Percentiles rank a stretch among this genome's conserved stretches.
Evolutionary conservation across 2,797 vertebrate genomes (phyloP).

Genomic region (Yasuhikotakia modesta): DNA sequence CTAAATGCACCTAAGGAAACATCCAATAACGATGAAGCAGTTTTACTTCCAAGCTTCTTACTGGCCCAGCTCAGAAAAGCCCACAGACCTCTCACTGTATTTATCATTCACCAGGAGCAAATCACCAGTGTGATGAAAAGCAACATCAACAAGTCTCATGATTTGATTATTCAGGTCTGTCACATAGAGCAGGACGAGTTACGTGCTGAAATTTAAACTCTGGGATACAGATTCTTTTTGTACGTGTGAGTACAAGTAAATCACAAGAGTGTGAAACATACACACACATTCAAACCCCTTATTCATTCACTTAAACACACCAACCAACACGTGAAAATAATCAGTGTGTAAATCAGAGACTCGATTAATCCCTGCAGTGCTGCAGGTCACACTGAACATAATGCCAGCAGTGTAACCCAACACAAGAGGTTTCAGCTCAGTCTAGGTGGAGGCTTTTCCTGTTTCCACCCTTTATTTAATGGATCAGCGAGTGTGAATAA

Average conservation of each 20-base stretch:
- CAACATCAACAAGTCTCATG: not conserved
- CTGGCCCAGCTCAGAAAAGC: no score
- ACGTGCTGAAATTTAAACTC: no score
- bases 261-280: slow-evolving; percentile 6
- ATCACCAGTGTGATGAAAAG: not conserved
- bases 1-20: not conserved
- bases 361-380: slow-evolving; percentile 1
- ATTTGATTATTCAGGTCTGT: not conserved
- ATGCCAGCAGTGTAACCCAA: slow-evolving; percentile 43
- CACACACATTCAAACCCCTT: slow-evolving; percentile 3
- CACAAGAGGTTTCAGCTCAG: slow-evolving; percentile 35
- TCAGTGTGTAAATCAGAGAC: slow-evolving; percentile 51
- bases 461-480: slow-evolving; percentile 23
- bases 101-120: no score
- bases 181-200: no score
- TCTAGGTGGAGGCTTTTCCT: slow-evolving; percentile 24
- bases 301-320: slow-evolving; percentile 17
- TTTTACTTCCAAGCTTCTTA: no score
- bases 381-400: slow-evolving; percentile 27
- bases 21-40: no score
- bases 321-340: slow-evolving; percentile 28
- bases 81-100: no score
- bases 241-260: not conserved
- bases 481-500: slow-evolving; percentile 9
- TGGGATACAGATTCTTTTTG: not conserved